Evolutionary conservation across 2,113 vertebrate genomes (phyloP).

Genomic region (Balaenoptera acutorostrata): DNA sequence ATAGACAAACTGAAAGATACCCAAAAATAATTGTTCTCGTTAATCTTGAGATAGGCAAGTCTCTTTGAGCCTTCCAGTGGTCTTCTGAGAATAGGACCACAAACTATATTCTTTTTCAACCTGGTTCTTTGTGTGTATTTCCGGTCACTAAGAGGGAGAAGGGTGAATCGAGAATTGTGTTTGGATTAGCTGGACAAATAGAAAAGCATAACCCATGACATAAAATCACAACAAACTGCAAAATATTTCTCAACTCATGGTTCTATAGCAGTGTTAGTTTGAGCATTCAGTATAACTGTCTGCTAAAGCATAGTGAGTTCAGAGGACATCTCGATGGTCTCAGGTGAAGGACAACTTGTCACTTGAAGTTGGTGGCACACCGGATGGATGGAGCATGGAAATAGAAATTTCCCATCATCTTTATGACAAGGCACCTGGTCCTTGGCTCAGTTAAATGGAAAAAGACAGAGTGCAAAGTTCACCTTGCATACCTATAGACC

Average conservation of each 20-base stretch:
- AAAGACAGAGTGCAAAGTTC: neutral
- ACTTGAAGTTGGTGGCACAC: neutral
- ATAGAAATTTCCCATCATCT: neutral
- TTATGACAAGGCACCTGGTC: neutral
- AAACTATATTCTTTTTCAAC: neutral
- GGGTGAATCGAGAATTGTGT: neutral
- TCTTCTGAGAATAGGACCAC: neutral
- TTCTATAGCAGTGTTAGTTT: neutral
- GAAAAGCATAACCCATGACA: neutral
- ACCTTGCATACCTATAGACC: neutral
- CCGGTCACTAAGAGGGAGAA: neutral
- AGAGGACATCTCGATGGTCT: neutral
- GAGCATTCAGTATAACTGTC: neutral
- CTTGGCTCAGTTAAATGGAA: neutral
- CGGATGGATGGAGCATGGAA: neutral
- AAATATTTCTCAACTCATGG: neutral
- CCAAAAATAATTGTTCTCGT: neutral
- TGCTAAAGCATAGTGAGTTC: neutral
- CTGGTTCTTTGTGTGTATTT: neutral
- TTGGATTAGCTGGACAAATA: slow-evolving; percentile 10
- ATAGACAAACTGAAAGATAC: neutral
- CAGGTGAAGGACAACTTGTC: neutral
- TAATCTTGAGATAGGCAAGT: neutral
- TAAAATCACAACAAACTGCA: neutral
- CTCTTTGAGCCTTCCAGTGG: neutral